Base-by-base conservation (phyloP, 2,888 invertebrate genomes). In the Dexiosoma caninum region DNA sequence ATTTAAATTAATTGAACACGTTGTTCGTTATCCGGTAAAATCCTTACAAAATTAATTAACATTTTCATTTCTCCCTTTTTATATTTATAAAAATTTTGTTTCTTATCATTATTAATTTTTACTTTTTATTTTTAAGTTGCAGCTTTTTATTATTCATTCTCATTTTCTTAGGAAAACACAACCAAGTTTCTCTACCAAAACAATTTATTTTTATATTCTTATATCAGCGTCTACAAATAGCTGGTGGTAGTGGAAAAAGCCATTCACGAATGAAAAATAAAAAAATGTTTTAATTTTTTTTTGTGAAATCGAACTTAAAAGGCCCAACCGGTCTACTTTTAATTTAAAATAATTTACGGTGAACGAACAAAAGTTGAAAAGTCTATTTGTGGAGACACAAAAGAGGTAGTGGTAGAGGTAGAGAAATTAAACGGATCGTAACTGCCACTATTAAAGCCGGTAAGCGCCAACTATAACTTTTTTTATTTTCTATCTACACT, bases 311-410 rank as follows among this genome's bases (percentile, higher is more conserved):
- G 37, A 49, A 49, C 35, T 35, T 16, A 23, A 51, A 70, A 70
- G 30, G 14, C n/a, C 40, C 49, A 64, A 70, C 77, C 77, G 49
- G 57, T 70, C 64, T 76, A 69, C 10, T 51, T 76, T 69, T 53
- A 76, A 76, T 76, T 53, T 67, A 14, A 67, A 53, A 30, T n/a
- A 53, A 67, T 67, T 67, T 53, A 76, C 44, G 76, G 51, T 60
- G 51, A 76, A 69, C 14, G 76, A 60, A 46, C 59, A 80, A 75
- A 76, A 76, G 53, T 75, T 64, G 53, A 74, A 74, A 78, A 69
- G 60, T 62, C 67, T 62, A 19, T 55, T n/a, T 21, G 10, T 2
- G 57, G 23, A 42, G 57, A n/a, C 35, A 42, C 40, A n/a, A n/a
- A n/a, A n/a, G 27, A 14, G 42, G 23, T 7, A 23, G n/a, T n/a